Conservation (phyloP, 30 jellyfish, hydroid and myxozoan genomes). For the Chrysaora quinquecirrha region DNA sequence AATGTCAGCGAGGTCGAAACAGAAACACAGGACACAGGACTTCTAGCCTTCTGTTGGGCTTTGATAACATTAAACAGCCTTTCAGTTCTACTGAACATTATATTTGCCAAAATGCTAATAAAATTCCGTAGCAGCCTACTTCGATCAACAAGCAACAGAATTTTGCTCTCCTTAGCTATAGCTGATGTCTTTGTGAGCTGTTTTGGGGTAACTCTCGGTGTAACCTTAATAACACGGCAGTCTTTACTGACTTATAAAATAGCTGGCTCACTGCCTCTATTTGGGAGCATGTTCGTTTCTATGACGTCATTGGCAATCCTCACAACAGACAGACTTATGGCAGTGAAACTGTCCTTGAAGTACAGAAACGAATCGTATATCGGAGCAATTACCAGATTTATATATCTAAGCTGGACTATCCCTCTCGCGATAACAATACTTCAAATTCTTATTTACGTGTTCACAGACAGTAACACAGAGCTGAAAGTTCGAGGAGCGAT, state of each 20-base stretch:
- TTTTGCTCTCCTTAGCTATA: neutral
- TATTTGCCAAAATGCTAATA: neutral
- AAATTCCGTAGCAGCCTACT: neutral
- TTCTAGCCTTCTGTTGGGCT: neutral
- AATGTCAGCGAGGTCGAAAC: no score
- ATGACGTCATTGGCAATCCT: slow-evolving; percentile 6
- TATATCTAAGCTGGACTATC: neutral
- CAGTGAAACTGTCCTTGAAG: neutral
- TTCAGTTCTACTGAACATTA: neutral
- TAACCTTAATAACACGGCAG: slow-evolving; percentile 19
- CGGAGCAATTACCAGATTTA: neutral
- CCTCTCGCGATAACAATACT: neutral
- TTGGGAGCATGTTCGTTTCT: slow-evolving; percentile 29
- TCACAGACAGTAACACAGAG: neutral
- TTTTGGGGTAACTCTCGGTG: neutral
- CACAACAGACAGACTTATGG: slow-evolving; percentile 9
- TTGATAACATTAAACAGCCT: neutral
- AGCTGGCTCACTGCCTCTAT: slow-evolving; percentile 12
- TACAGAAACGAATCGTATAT: neutral
- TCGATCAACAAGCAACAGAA: neutral
- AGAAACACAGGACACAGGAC: no score
- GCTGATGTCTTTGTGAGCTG: neutral
- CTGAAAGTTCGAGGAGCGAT: slow-evolving; percentile 10
- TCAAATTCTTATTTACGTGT: neutral
- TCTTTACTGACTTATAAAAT: neutral